These are phyloP conservation scores for Drosophila chauvacae DNA, from an alignment of 1,140 invertebrate species.

Conservation along the genomic window DNA sequence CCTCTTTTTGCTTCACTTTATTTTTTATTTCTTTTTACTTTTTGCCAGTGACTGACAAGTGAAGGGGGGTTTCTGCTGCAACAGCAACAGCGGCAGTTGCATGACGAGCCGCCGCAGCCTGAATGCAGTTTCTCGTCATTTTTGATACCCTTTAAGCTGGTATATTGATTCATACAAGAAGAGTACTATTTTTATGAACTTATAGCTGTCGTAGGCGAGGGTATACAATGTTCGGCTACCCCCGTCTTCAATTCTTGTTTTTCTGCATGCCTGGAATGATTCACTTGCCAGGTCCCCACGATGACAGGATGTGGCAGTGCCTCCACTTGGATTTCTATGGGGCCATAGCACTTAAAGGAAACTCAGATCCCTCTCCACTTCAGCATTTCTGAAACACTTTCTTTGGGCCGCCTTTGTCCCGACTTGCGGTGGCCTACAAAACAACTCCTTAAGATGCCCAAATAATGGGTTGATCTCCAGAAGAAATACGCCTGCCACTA, in stretches of 20 bases:
- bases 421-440: conserved; percentile 45
- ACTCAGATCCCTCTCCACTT: conserved; percentile 6
- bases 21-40: conserved; percentile 14
- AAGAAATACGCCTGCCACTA: conserved; percentile 3
- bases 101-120: conserved; percentile 64
- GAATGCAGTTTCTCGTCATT: conserved; percentile 60
- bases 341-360: conserved; percentile 56
- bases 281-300: conserved; percentile 60
- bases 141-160: not conserved
- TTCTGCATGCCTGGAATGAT: conserved; percentile 71
- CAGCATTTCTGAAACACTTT: conserved; percentile 21
- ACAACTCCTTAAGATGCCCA: conserved; percentile 21
- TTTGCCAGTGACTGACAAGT: conserved; percentile 60
- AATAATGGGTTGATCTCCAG: conserved; percentile 23
- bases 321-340: conserved; percentile 55
- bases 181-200: not conserved
- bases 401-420: conserved; percentile 19
- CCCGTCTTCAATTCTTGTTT: conserved; percentile 3
- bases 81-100: conserved; percentile 68
- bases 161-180: not conserved
- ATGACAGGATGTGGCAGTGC: conserved; percentile 77
- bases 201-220: not conserved
- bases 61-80: conserved; percentile 12
- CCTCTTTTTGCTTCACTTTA: conserved; percentile 52
- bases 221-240: not conserved